Evolutionary conservation across 2,113 vertebrate genomes (phyloP).

Genomic region (Petroica traversi): DNA sequence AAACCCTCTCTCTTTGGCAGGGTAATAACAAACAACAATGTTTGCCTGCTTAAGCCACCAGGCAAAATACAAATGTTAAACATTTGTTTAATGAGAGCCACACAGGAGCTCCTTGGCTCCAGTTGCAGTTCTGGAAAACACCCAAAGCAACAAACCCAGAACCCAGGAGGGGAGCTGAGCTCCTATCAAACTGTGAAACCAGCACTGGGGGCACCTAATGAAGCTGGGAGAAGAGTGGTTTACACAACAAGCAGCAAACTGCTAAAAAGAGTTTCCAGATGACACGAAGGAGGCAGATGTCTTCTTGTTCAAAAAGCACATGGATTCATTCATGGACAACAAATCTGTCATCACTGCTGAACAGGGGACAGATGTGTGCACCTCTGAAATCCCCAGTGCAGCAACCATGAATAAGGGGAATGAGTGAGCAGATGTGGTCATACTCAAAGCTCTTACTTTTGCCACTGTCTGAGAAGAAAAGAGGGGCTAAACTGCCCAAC

Average conservation of each 20-base stretch:
- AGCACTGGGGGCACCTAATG: neutral
- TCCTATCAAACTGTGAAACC: neutral
- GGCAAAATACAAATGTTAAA: neutral
- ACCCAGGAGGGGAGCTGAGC: neutral
- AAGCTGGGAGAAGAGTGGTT: neutral
- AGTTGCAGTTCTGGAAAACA: neutral
- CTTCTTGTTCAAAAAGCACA: neutral
- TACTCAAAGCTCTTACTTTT: neutral
- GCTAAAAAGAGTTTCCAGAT: neutral
- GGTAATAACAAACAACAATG: neutral
- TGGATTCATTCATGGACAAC: neutral
- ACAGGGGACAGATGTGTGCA: neutral
- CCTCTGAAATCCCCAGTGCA: neutral
- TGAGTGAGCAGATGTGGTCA: neutral
- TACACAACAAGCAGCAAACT: neutral
- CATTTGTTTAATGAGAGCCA: neutral
- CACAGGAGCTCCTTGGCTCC: neutral
- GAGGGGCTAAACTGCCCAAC: neutral
- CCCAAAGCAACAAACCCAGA: neutral
- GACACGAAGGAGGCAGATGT: neutral
- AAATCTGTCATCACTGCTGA: neutral
- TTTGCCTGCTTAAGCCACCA: neutral
- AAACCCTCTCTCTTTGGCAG: neutral
- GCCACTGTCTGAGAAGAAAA: neutral
- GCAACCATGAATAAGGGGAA: neutral